phyloP scores from a whole-genome alignment of 2,797 vertebrate species.

The Brachymystax lenok region DNA sequence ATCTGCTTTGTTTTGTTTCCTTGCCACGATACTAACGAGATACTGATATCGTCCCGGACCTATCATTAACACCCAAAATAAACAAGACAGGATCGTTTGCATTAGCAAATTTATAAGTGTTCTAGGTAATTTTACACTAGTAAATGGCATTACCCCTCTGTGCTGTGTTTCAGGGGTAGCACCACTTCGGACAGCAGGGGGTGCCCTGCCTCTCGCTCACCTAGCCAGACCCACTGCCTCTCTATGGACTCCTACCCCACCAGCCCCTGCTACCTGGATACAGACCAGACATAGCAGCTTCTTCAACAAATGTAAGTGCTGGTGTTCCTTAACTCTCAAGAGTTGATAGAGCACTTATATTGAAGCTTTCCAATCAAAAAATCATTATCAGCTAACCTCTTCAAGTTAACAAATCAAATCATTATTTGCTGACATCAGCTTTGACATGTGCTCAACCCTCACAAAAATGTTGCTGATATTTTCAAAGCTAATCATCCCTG shows the following conservation, averaged over 20 bases:
- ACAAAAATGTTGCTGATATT: background rate
- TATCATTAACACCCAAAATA: background rate
- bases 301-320: conserved; percentile 5
- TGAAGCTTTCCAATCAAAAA: background rate
- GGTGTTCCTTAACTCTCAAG: background rate
- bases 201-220: background rate
- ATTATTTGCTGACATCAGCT: no score
- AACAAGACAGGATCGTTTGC: background rate
- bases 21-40: no score
- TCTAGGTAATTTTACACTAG: background rate
- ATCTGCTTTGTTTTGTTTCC: no score
- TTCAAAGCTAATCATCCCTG: background rate
- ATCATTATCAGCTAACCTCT: background rate
- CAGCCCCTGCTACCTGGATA: background rate
- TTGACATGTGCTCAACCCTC: no score
- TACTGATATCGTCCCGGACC: no score
- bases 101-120: background rate
- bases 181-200: background rate
- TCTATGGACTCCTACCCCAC: background rate
- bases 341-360: background rate
- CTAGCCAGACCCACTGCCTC: background rate
- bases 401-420: no score
- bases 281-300: conserved; percentile 8
- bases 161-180: conserved; percentile 3
- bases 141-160: background rate